Evolutionary conservation across 2,797 vertebrate genomes (phyloP), one percentile per base, ranked within the genome.

Genomic region (Onychomys arenicola): DNA sequence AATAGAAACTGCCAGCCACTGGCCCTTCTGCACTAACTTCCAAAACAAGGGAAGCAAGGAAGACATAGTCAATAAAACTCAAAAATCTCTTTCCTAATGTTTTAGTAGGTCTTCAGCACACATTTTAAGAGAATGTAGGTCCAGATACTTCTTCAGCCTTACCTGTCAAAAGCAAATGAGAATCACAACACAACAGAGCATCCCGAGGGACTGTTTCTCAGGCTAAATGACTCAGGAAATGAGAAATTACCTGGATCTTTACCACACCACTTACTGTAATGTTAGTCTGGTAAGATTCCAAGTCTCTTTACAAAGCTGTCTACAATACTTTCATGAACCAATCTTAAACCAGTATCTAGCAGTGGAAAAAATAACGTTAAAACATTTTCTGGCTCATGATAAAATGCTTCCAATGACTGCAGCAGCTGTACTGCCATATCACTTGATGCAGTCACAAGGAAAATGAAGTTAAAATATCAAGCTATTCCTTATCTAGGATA

Each of bases 141-240:
- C 25, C 49, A 88, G 88, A 16, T 81, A 77, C 40, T 77, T 76
- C 49, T 13, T 90, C 77, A 49, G 61, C 40, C 73, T 90, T 86
- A 75, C 17, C 52, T 73, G 29, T 93, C 86, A 80, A 59, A 91
- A 92, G 69, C 77, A 93, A 82, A 73, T 93, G 73, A 73, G 34
- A 94, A 93, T 80, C 89, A 32, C 40, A 67, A 96, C 81, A 90
- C 91, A 67, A 97, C 89, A 96, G 87, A 91, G 91, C 40, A 89
- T 87, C 25, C 49, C 8, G 2, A 76, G 1, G 7, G 27, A 32
- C 69, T 78, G 59, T 82, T 82, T 93, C 89, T 82, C 87, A 84
- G 57, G 69, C 86, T 76, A 86, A 95, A 97, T 97, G 96, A 98
- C 97, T 97, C 96, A 97, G 96, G 96, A 94, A 97, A 94, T 65